Conservation (phyloP, 1,140 invertebrate species). For the Atta texana region DNA sequence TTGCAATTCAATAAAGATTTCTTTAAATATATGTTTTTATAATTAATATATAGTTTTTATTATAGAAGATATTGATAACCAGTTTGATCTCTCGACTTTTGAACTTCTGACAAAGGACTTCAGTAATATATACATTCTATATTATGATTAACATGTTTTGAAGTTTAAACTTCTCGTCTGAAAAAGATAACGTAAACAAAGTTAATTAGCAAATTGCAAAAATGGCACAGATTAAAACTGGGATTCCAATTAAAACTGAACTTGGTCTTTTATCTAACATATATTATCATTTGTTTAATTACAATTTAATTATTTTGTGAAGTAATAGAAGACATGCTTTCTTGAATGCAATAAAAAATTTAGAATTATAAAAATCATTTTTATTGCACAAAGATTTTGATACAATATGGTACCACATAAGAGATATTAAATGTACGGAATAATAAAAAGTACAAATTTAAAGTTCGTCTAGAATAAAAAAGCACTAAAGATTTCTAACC, state of each 20-base stretch:
- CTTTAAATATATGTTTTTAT: conserved; percentile 6
- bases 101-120: conserved; percentile 22
- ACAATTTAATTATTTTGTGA: conserved; percentile 2
- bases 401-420: background rate
- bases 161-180: conserved; percentile 25
- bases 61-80: background rate
- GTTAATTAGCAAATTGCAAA: conserved; percentile 40
- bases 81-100: background rate
- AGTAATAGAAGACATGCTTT: background rate
- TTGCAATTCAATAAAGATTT: conserved; percentile 1
- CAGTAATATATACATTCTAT: background rate
- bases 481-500: background rate
- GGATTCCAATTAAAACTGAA: conserved; percentile 29
- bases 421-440: background rate
- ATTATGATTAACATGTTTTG: conserved; percentile 19
- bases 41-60: conserved; percentile 1
- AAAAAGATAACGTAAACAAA: conserved; percentile 19
- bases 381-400: no score
- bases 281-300: background rate
- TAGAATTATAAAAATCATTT: no score
- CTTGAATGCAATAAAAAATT: no score
- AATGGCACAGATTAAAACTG: conserved; percentile 26
- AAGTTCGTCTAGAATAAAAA: background rate
- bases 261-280: conserved; percentile 14
- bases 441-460: background rate